Conservation (phyloP, 2,113 vertebrate genomes). For the human region DNA sequence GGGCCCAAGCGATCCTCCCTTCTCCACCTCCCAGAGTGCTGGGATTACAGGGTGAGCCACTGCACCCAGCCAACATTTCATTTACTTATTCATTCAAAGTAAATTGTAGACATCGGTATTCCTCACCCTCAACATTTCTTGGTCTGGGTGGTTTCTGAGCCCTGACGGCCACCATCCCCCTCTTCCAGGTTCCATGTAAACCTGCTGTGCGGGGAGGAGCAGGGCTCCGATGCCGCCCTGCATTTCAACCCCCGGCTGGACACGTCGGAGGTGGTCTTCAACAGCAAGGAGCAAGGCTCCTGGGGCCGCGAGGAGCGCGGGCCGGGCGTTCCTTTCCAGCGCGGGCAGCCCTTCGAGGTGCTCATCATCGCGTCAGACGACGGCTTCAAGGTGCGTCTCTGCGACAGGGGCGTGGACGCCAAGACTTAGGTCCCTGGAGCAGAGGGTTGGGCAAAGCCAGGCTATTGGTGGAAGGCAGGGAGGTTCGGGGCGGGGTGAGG, state of each 20-base stretch:
- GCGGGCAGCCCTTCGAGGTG: constrained; percentile 87
- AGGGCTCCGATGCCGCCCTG: constrained; percentile 57
- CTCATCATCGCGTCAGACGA: not conserved
- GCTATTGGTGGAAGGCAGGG: not conserved
- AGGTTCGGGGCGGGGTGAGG: not conserved
- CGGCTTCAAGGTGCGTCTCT: not conserved
- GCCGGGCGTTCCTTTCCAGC: constrained; percentile 79
- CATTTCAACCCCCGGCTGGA: constrained; percentile 83
- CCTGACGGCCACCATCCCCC: not conserved
- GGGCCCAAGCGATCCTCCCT: no score
- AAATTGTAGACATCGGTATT: no score
- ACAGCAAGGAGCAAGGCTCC: constrained; percentile 76
- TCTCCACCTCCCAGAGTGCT: no score
- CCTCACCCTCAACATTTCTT: no score
- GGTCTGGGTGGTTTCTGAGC: no score
- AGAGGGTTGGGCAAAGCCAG: not conserved
- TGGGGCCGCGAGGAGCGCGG: constrained; percentile 86
- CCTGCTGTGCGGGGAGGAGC: constrained; percentile 74
- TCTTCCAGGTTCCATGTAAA: constrained; percentile 81
- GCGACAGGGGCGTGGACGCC: not conserved
- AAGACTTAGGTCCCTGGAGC: not conserved
- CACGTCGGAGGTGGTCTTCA: constrained; percentile 81
- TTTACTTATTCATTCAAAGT: no score
- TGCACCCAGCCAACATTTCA: no score
- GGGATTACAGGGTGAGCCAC: no score